Evolutionary conservation across 2,113 vertebrate genomes (phyloP), one percentile per base, ranked within the genome.

Genomic region (Gorsachius goisagi): DNA sequence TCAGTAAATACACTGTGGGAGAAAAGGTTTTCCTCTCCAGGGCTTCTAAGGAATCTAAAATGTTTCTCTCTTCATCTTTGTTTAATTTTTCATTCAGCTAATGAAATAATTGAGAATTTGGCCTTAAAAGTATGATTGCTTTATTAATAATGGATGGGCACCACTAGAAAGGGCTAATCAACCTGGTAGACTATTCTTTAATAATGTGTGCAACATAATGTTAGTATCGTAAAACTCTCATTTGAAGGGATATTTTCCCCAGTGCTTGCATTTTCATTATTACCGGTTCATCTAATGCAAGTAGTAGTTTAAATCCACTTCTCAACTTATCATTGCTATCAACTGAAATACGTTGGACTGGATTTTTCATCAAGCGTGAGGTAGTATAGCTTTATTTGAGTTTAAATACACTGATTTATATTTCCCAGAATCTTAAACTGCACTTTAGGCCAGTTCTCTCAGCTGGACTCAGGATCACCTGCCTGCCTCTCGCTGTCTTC

Each of bases 61-160:
- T 93, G 66, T 85, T 95, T 96, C 69, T 73, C 32, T 45, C 28
- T 88, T 81, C 35, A 69, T 82, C 76, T 89, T 94, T 89, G 83
- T 68, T 94, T 93, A 91, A 90, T 92, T 92, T 95, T 79, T 86
- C 73, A 87, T 89, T 89, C 39, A 33, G 49, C 47, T 96, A 95
- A 95, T 96, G 69, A 95, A 95, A 91, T 96, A 97, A 93, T 95
- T 95, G 77, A 69, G 66, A 93, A 76, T 89, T 24, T 41, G 45
- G 23, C 41, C 37, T 94, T 93, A 66, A 87, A 92, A 92, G 33
- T 82, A 77, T 87, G 76, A 92, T 92, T 90, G 45, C 80, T 86
- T 82, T 94, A 92, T 96, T 95, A 97, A 94, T 91, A 96, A 96
- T 94, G 86, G 74, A 97, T 79, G 21, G 86, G 41, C 26, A 76